Base-by-base conservation (phyloP, 2,113 vertebrate species). In the Bostrychus sinensis region DNA sequence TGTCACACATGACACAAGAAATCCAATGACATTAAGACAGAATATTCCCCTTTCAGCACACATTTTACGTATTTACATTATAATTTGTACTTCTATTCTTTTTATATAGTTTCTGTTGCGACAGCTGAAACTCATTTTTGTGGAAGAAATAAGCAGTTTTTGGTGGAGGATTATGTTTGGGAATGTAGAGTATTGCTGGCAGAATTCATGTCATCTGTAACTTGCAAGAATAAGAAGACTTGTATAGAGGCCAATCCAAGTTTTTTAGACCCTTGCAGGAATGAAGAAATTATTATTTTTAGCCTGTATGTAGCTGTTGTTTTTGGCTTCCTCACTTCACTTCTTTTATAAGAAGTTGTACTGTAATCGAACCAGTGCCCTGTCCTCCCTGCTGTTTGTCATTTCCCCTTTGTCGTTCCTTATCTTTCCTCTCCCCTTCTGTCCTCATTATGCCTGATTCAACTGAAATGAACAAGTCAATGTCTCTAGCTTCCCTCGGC, bases 391-490 rank as follows among this genome's bases (percentile, higher is more conserved):
- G 69, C 70, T 75, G 57, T 83, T 84, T 85, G 72, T 84, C 84
- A 76, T 78, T 70, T 79, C 48, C 80, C 57, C 74, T 78, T 73
- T 75, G 72, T 75, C 72, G 19, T 77, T 17, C 65, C 57, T 86
- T 84, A 77, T 86, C 84, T 78, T 80, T 54, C 28, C 45, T 56
- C 42, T 30, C 23, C 61, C 67, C 74, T 68, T 63, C 68, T 34
- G 41, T 54, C 59, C 68, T 78, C 74, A 82, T 88, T 81, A 82
- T 82, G 67, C 56, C 23, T 22, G 58, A 77, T 75, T 75, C 77
- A 62, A 53, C 53, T 73, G 55, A 82, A 82, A 70, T 62, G 32
- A 82, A 78, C 72, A 63, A 50, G 70, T 75, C 67, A 0, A 59
- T 76, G 72, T 53, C 62, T 73, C 72, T 46, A 23, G 63, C 51